Evolutionary conservation across 1,140 invertebrate species (phyloP).

Genomic region (Drosophila kurseongensis): DNA sequence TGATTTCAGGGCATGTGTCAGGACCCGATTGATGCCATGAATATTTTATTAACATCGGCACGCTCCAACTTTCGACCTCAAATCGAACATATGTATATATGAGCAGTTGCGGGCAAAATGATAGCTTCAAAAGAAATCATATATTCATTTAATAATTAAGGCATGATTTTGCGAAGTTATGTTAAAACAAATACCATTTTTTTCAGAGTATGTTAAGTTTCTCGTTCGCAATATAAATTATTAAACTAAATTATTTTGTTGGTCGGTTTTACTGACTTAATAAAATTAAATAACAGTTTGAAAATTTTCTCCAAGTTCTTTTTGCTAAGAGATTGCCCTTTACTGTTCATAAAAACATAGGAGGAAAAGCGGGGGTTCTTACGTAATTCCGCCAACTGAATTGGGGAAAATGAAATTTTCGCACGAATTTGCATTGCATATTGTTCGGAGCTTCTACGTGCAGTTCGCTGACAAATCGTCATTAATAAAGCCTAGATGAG

Average conservation of each 20-base stretch:
- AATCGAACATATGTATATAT: background rate
- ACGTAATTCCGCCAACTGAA: slow-evolving; percentile 61
- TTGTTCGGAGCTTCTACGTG: slow-evolving; percentile 51
- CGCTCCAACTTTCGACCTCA: slow-evolving; percentile 47
- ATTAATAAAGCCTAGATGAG: slow-evolving; percentile 64
- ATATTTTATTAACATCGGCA: slow-evolving; percentile 66
- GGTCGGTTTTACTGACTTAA: no score
- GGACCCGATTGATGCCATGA: slow-evolving; percentile 59
- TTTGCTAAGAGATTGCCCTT: background rate
- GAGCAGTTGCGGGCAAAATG: slow-evolving; percentile 6
- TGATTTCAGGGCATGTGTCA: slow-evolving; percentile 46
- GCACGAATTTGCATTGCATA: slow-evolving; percentile 67
- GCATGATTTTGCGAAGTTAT: no score
- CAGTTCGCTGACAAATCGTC: slow-evolving; percentile 69
- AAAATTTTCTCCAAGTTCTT: background rate
- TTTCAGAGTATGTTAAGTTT: no score
- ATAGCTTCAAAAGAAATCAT: background rate
- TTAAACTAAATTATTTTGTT: no score
- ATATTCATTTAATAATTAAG: no score
- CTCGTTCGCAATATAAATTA: no score
- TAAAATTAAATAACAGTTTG: no score
- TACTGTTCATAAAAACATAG: slow-evolving; percentile 1
- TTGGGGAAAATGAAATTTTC: slow-evolving; percentile 69
- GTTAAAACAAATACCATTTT: no score
- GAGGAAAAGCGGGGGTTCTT: slow-evolving; percentile 17